phyloP scores from a whole-genome alignment of 2,888 invertebrate species.

The Heliconius ethilla region DNA sequence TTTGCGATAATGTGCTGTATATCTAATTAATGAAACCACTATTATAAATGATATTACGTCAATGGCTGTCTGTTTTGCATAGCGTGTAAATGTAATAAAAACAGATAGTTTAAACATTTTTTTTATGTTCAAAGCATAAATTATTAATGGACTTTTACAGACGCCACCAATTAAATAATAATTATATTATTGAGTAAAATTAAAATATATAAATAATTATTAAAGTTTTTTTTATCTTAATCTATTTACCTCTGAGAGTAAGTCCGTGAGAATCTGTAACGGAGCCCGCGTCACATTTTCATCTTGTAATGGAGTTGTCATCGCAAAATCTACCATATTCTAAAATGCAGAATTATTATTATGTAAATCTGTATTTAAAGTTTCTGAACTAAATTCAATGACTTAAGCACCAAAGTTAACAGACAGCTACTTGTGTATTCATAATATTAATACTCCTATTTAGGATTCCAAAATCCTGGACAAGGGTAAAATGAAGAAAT shows the following conservation, averaged over 20 bases:
- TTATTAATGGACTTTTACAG: neutral
- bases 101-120: slow-evolving; percentile 9
- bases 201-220: neutral
- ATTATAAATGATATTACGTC: slow-evolving; percentile 25
- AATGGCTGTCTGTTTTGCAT: slow-evolving; percentile 17
- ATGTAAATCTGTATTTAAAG: neutral
- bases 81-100: slow-evolving; percentile 6
- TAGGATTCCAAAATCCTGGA: neutral
- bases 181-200: neutral
- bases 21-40: slow-evolving; percentile 23
- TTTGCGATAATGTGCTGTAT: slow-evolving; percentile 13
- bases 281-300: slow-evolving; percentile 88
- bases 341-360: slow-evolving; percentile 55
- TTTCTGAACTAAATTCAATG: neutral
- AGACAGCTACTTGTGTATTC: neutral
- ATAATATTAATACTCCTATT: neutral
- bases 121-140: slow-evolving; percentile 8
- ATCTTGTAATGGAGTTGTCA: slow-evolving; percentile 89
- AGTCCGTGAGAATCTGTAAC: slow-evolving; percentile 86
- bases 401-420: neutral
- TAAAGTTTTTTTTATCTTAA: neutral
- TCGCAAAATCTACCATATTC: slow-evolving; percentile 89
- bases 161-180: neutral
- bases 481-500: neutral
- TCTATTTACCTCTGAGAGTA: slow-evolving; percentile 82